Percentiles rank a stretch among this genome's conserved stretches.
phyloP scores from a whole-genome alignment of 2,113 vertebrate genomes.

The Reinhardtius hippoglossoides region DNA sequence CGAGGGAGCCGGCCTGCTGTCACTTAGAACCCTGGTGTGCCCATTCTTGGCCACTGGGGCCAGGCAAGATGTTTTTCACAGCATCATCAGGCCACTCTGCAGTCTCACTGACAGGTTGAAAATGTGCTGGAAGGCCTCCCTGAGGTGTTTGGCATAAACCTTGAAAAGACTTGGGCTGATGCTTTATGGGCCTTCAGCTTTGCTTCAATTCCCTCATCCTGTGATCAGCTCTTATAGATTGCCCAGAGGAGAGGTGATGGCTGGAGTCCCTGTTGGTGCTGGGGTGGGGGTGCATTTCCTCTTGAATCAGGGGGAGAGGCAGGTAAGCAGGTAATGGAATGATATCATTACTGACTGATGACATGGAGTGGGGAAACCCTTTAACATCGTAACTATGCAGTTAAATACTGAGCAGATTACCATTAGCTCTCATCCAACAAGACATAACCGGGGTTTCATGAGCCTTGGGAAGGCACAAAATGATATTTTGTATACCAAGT shows the following conservation, averaged over 20 bases:
- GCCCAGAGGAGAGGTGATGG: conserved; percentile 19
- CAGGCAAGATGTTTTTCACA: conserved; percentile 50
- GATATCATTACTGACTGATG: neutral
- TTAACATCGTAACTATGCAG: neutral
- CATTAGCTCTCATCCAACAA: neutral
- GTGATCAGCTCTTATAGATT: conserved; percentile 41
- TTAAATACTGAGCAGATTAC: neutral
- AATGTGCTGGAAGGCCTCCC: conserved; percentile 56
- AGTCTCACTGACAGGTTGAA: conserved; percentile 52
- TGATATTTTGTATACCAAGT: neutral
- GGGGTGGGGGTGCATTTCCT: neutral
- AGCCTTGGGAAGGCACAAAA: neutral
- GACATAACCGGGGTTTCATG: neutral
- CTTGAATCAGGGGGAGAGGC: conserved; percentile 5
- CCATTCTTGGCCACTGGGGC: conserved; percentile 42
- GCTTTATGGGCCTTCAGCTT: conserved; percentile 43
- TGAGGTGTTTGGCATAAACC: conserved; percentile 45
- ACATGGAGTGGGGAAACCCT: neutral
- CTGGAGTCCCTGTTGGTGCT: conserved; percentile 14
- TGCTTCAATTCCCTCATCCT: conserved; percentile 31
- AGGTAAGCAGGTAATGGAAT: neutral
- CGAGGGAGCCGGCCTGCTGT: conserved; percentile 51
- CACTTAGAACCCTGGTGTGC: conserved; percentile 42
- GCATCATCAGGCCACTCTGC: conserved; percentile 56
- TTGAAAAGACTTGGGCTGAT: conserved; percentile 46